Evolutionary conservation across 2,113 vertebrate species (phyloP), one percentile per base, ranked within the genome.

Genomic region (Lamprotornis superbus): DNA sequence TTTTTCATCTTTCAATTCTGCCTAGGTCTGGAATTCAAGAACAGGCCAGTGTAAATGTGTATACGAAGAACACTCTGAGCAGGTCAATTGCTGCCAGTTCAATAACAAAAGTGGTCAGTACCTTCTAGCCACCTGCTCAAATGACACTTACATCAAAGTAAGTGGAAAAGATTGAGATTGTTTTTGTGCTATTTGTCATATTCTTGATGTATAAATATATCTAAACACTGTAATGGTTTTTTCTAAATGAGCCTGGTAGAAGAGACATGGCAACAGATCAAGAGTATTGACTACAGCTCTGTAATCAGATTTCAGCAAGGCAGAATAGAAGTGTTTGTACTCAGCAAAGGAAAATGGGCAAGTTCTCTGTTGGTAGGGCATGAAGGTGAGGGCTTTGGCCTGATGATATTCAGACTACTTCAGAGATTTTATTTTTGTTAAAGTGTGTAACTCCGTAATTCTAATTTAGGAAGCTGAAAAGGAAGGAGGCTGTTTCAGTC

Each of bases 41-140:
- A 98, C 96, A 44, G 99, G 98, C 23, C 91, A 94, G 23, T 97
- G 98, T 77, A 85, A 97, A 19, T 92, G 97, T 49, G 91, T 95
- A 6, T 99, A 99, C 16, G 96, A 98, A 30, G 99, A 99, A 49
- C 99, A 99, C 18, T 91, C 97, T 1, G 99, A 99, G 95, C 99
- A 99, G 94, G 98, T 99, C 93, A 99, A 98, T 55, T 99, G 99
- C 97, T 99, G 99, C 92, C 98, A 98, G 96, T 99, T 99, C 83
- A 99, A 98, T 76, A 99, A 98, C 93, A 97, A 75, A 7, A 80
- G 88, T 46, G 96, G 80, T 8, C 98, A 94, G 52, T 97, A 98
- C 89, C 98, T 99, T 52, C 98, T 99, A 94, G 99, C 98, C 86
- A 99, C 99, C 55, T 99, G 98, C 84, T 99, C 99, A 56, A 98